Evolutionary conservation across 2,113 vertebrate species (phyloP), one percentile per base, ranked within the genome.

Genomic region (Ictidomys tridecemlineatus): DNA sequence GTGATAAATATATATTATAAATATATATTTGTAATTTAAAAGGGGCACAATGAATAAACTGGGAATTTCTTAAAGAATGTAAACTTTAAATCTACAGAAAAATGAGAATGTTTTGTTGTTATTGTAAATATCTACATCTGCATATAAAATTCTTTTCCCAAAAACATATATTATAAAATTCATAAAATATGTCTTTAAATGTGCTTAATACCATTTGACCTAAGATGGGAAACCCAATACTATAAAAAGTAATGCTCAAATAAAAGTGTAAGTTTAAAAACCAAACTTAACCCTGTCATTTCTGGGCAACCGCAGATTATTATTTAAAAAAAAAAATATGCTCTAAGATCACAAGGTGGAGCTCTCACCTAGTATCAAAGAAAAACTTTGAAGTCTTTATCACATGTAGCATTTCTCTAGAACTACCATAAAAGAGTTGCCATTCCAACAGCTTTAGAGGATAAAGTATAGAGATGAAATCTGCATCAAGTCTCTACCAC

Each of bases 301-400:
- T 87, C 61, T 93, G 63, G 22, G 10, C 32, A 92, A 72, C n/a
- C 85, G 11, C 39, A 96, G 63, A n/a, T 87, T 96, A 97, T 80
- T 97, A 84, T 77, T 92, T 89, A 93, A 10, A 53, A 85, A 53
- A 85, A 39, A 89, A 94, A 67, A 93, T 97, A 97, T 98, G 78
- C 98, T 98, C 96, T 96, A 98, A 98, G 98, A 99, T 99, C 99
- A 99, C 99, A 99, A 99, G 99, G 99, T 99, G 98, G 99, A 99
- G 99, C 99, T 99, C 98, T 99, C 98, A 98, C 98, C 98, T 98
- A 99, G 98, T 98, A 98, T 98, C 98, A 98, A 94, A 69, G 73
- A 91, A 97, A 98, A 98, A 98, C 93, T 97, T 96, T 94, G 98
- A 98, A 97, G 98, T 98, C 98, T 97, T 94, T 85, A 97, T 97